Percentiles rank a stretch among this genome's conserved stretches.
Conservation (phyloP, 1,140 invertebrate genomes). For the Ips typographus region DNA sequence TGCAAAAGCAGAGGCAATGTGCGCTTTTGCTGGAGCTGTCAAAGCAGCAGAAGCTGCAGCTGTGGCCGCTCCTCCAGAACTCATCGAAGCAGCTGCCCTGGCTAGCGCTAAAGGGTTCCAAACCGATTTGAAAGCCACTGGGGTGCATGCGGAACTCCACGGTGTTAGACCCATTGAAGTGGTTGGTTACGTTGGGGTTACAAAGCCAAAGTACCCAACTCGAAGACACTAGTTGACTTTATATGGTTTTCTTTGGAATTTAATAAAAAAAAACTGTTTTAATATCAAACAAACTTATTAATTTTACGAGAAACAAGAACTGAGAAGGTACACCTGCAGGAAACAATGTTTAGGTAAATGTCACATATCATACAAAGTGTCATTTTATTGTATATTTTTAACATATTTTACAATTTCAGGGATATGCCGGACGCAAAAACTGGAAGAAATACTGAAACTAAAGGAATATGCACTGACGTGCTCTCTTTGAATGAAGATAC, state of each 20-base stretch:
- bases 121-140: constrained; percentile 43
- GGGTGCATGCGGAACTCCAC: constrained; percentile 44
- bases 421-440: constrained; percentile 45
- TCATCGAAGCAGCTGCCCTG: constrained; percentile 52
- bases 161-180: constrained; percentile 51
- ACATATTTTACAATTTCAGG: constrained; percentile 59
- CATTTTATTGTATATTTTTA: constrained; percentile 54
- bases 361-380: background rate
- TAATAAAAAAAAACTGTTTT: background rate
- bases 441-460: background rate
- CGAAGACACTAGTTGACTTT: constrained; percentile 14
- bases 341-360: background rate
- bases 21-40: constrained; percentile 50
- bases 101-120: constrained; percentile 49
- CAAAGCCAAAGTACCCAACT: constrained; percentile 45
- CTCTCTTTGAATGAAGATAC: background rate
- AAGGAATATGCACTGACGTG: background rate
- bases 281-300: too few species aligned
- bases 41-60: constrained; percentile 51
- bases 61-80: constrained; percentile 49
- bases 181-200: constrained; percentile 52
- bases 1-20: constrained; percentile 51
- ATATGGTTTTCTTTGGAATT: background rate
- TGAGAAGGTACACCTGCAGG: too few species aligned
- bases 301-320: too few species aligned